A percentile compares a stretch with the other conserved stretches of the same genome.
phyloP scores from a whole-genome alignment of 53 echinoderm and acorn worm species.

The Mesocentrotus franciscanus region DNA sequence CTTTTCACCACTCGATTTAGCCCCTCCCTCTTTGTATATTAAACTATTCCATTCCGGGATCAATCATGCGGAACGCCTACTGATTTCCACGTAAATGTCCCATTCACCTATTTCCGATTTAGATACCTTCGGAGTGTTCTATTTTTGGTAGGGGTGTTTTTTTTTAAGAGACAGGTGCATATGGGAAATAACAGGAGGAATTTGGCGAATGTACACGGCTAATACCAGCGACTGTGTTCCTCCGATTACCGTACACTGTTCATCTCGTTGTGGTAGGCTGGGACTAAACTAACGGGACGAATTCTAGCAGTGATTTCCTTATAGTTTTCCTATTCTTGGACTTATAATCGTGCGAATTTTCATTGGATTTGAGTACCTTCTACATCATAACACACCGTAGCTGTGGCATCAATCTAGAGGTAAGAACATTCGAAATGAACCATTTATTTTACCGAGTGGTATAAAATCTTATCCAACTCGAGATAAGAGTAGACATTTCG shows the following conservation, averaged over 20 bases:
- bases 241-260: too few species aligned
- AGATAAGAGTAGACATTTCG: background rate
- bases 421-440: background rate
- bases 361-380: background rate
- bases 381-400: background rate
- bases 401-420: background rate
- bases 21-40: background rate
- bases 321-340: background rate
- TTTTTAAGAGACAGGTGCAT: background rate
- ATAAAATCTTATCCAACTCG: slow-evolving; percentile 15
- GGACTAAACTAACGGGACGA: background rate
- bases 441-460: background rate
- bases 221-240: background rate
- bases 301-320: background rate
- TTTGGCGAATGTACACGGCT: background rate
- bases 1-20: background rate
- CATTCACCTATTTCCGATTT: background rate
- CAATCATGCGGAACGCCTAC: slow-evolving; percentile 10
- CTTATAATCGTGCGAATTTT: background rate
- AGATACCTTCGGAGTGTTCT: background rate
- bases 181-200: background rate
- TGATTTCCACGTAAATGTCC: background rate
- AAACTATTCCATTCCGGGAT: background rate
- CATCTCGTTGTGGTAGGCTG: slow-evolving; percentile 1
- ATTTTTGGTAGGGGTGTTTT: background rate